Percentiles rank a stretch among this genome's conserved stretches.
Evolutionary conservation across 1,140 invertebrate species (phyloP).

Genomic region (Zaprionus vittiger): DNA sequence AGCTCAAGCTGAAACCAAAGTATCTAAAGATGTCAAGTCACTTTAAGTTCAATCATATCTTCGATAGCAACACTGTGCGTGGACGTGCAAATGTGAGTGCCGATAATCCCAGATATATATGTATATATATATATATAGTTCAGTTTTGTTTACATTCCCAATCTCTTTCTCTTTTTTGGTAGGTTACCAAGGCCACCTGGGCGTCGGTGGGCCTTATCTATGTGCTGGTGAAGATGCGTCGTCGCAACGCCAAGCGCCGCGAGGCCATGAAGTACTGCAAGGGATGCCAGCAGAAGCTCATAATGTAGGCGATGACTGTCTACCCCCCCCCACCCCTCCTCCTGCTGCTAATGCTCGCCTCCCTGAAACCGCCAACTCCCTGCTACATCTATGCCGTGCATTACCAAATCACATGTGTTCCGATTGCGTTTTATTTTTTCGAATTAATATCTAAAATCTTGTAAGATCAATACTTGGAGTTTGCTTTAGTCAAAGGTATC

Average conservation of each 20-base stretch:
- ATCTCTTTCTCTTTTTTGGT: conserved; percentile 84
- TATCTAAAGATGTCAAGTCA: conserved; percentile 38
- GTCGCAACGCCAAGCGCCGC: conserved; percentile 49
- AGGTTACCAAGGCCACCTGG: conserved; percentile 87
- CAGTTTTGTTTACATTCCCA: background rate
- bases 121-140: background rate
- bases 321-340: background rate
- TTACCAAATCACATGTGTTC: conserved; percentile 44
- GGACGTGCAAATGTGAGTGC: conserved; percentile 67
- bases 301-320: background rate
- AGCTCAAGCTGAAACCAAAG: background rate
- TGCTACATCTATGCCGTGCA: background rate
- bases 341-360: background rate
- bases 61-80: conserved; percentile 59
- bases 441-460: background rate
- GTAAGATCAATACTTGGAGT: background rate
- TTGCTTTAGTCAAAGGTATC: too few species aligned
- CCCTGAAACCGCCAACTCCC: too few species aligned
- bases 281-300: conserved; percentile 53
- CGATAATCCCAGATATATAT: background rate
- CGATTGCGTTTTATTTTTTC: conserved; percentile 16
- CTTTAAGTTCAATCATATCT: conserved; percentile 48
- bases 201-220: conserved; percentile 59
- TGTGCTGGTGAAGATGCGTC: conserved; percentile 54
- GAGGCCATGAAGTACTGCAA: conserved; percentile 60